Percentiles rank a stretch among this genome's conserved stretches.
Conservation (phyloP, 1,140 invertebrate genomes). For the Papilio polyxenes region DNA sequence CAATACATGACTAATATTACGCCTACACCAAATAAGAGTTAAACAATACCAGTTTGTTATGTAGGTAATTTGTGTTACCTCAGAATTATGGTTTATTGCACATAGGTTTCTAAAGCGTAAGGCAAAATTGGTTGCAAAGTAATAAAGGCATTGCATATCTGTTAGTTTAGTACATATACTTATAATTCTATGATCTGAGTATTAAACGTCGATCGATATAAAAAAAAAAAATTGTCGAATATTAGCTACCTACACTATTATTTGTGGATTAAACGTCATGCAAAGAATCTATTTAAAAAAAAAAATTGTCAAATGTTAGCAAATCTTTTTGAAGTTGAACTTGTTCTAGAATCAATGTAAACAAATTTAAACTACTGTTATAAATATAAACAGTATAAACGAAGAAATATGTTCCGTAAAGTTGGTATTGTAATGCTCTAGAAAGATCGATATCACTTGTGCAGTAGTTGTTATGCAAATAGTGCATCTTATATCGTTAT, state of each 20-base stretch:
- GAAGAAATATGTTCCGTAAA: neutral
- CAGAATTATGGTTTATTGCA: neutral
- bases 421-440: neutral
- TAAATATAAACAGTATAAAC: too few relatives aligned
- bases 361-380: neutral
- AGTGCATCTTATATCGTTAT: constrained; percentile 31
- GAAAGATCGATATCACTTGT: neutral
- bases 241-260: too few relatives aligned
- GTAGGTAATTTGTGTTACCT: neutral
- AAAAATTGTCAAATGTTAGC: too few relatives aligned
- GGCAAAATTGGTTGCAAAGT: neutral
- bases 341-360: neutral
- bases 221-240: too few relatives aligned
- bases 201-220: too few relatives aligned
- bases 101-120: neutral
- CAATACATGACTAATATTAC: constrained; percentile 12
- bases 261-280: too few relatives aligned
- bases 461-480: constrained; percentile 32
- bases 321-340: too few relatives aligned
- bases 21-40: neutral
- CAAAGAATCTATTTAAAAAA: too few relatives aligned
- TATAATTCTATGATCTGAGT: too few relatives aligned
- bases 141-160: neutral
- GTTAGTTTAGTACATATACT: too few relatives aligned
- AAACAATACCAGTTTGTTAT: constrained; percentile 1